These are phyloP conservation scores for Acleris cristana DNA, from an alignment of 2,888 invertebrate species.

Conservation along the genomic window DNA sequence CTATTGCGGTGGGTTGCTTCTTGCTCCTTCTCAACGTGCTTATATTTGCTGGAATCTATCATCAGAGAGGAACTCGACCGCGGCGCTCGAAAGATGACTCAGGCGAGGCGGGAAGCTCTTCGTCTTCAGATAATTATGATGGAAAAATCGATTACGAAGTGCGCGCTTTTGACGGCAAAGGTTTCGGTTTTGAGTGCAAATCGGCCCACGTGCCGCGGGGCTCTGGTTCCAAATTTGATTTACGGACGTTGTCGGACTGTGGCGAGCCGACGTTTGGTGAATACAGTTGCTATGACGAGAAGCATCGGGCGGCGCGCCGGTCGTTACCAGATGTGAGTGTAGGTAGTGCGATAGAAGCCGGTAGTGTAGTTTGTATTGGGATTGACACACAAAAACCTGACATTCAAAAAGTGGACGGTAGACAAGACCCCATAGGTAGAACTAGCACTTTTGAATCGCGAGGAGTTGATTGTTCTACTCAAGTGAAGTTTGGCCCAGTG, in stretches of 20 bases:
- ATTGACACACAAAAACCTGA: slow-evolving; percentile 80
- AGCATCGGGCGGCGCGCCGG: slow-evolving; percentile 83
- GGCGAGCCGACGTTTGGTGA: slow-evolving; percentile 85
- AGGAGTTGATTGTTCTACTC: slow-evolving; percentile 79
- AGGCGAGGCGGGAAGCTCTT: slow-evolving; percentile 88
- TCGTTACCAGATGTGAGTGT: slow-evolving; percentile 85
- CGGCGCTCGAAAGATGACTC: slow-evolving; percentile 91
- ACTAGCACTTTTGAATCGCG: slow-evolving; percentile 80
- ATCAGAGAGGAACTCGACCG: slow-evolving; percentile 89
- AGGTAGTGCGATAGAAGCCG: slow-evolving; percentile 84
- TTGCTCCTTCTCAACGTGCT: slow-evolving; percentile 91
- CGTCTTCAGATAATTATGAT: slow-evolving; percentile 86
- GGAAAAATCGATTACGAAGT: slow-evolving; percentile 82
- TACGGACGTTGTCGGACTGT: slow-evolving; percentile 80
- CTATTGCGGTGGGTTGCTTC: slow-evolving; percentile 93
- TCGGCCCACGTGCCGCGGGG: slow-evolving; percentile 80
- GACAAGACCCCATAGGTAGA: slow-evolving; percentile 68
- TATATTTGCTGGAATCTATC: slow-evolving; percentile 95
- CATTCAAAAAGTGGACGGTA: slow-evolving; percentile 76
- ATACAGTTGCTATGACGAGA: slow-evolving; percentile 87
- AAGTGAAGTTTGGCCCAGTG: slow-evolving; percentile 76
- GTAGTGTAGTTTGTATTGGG: slow-evolving; percentile 78
- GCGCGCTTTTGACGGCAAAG: slow-evolving; percentile 80
- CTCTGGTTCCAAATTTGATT: slow-evolving; percentile 74
- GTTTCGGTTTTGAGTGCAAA: slow-evolving; percentile 83